Percentiles rank a stretch among this genome's conserved stretches.
Evolutionary conservation across 2,797 vertebrate species (phyloP).

Genomic region (Vireo griseus): DNA sequence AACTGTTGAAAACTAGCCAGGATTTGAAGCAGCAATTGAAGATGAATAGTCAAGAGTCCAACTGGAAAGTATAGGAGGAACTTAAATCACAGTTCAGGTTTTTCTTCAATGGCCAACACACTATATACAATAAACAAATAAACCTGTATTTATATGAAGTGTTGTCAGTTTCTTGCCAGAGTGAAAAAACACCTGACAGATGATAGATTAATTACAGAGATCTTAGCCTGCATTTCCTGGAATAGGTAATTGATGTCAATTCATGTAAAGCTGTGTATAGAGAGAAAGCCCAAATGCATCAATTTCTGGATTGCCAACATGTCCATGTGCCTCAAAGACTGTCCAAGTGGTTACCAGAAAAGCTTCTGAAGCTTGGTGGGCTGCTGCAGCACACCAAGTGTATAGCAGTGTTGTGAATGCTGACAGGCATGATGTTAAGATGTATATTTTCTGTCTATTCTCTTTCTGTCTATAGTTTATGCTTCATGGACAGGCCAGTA

Average conservation of each 20-base stretch:
- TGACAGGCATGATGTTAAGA: not conserved
- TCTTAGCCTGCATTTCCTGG: not conserved
- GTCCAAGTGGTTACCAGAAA: not conserved
- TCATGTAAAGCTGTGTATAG: not conserved
- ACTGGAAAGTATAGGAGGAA: not conserved
- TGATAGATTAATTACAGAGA: not conserved
- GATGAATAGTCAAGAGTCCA: not conserved
- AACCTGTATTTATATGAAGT: not conserved
- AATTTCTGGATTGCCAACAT: not conserved
- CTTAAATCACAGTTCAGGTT: not conserved
- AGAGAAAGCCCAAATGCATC: not conserved
- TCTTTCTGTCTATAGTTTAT: not conserved
- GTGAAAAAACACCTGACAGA: not conserved
- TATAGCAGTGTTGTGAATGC: not conserved
- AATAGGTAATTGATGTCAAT: not conserved
- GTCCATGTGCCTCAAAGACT: not conserved
- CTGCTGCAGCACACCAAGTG: not conserved
- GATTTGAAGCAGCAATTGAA: not conserved
- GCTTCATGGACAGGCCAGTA: not conserved
- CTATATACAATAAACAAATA: not conserved
- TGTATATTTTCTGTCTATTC: not conserved
- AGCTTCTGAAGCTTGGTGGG: not conserved
- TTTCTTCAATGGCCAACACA: not conserved
- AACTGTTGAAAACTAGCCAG: not conserved
- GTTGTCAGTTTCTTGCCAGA: not conserved